These are phyloP conservation scores for Diploscapter pachys DNA, from an alignment of 1,140 invertebrate genomes.

Conservation along the genomic window DNA sequence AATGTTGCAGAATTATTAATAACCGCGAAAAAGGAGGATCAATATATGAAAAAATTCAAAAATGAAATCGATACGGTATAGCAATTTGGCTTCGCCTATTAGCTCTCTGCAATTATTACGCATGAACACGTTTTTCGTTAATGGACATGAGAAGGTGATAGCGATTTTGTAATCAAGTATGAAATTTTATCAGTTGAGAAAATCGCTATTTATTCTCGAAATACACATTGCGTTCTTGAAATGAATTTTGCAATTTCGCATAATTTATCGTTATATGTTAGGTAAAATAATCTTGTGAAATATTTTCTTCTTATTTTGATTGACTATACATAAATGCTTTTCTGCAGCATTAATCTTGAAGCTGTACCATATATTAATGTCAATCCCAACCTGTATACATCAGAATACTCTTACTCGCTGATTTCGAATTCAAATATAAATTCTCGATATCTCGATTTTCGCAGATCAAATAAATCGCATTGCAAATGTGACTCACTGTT, in stretches of 20 bases:
- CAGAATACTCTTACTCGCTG: neutral
- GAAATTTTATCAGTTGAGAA: neutral
- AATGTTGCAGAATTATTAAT: neutral
- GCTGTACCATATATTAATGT: neutral
- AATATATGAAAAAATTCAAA: neutral
- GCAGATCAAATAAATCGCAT: neutral
- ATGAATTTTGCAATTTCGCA: too few species aligned
- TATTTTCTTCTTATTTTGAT: neutral
- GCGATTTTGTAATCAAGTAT: neutral
- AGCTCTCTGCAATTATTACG: neutral
- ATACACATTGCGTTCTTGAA: too few species aligned
- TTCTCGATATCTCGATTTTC: neutral
- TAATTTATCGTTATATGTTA: neutral
- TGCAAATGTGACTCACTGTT: constrained; percentile 17
- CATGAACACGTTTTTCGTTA: neutral
- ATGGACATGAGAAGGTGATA: neutral
- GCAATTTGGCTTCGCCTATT: neutral
- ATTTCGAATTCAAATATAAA: neutral
- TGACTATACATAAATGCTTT: neutral
- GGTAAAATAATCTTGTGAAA: neutral
- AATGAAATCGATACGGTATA: neutral
- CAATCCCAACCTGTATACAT: neutral
- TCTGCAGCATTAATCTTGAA: neutral
- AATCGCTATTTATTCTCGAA: too few species aligned
- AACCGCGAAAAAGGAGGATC: neutral